These are phyloP conservation scores for Asobara japonica DNA, from an alignment of 1,140 invertebrate species.

Conservation along the genomic window DNA sequence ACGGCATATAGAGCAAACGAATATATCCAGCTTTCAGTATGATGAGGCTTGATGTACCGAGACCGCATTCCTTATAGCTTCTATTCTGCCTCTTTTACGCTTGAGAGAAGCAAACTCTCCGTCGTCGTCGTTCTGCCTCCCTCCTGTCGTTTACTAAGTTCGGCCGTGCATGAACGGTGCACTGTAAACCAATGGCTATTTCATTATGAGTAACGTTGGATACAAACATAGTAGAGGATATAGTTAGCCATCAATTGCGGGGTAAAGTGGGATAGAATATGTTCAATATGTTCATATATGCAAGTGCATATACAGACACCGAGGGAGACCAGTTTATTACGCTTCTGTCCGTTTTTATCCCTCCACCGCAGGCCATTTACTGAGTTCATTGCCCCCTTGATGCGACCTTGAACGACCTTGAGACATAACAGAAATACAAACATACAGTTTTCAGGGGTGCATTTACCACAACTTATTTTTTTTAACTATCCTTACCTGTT, in stretches of 20 bases:
- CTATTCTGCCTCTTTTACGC: background rate
- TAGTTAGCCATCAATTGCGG: background rate
- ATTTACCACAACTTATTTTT: too few relatives aligned
- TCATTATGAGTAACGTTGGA: background rate
- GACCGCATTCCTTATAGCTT: background rate
- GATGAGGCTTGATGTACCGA: background rate
- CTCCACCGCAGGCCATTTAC: background rate
- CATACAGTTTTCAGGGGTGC: too few relatives aligned
- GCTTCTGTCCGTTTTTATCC: background rate
- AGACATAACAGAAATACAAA: background rate
- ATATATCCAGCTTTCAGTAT: background rate
- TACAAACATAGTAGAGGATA: background rate
- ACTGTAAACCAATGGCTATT: background rate
- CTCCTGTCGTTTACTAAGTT: background rate
- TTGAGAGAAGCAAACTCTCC: background rate
- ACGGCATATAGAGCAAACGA: background rate
- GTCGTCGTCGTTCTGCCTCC: background rate
- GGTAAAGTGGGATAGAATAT: background rate
- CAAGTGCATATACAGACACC: background rate
- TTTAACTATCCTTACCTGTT: too few relatives aligned
- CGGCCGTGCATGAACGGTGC: too few relatives aligned
- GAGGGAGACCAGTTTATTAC: background rate
- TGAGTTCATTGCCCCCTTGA: background rate
- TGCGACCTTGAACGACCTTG: background rate
- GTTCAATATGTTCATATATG: background rate